Evolutionary conservation across 1,140 invertebrate genomes (phyloP), one percentile per base, ranked within the genome.

Genomic region (Calephelis nemesis): DNA sequence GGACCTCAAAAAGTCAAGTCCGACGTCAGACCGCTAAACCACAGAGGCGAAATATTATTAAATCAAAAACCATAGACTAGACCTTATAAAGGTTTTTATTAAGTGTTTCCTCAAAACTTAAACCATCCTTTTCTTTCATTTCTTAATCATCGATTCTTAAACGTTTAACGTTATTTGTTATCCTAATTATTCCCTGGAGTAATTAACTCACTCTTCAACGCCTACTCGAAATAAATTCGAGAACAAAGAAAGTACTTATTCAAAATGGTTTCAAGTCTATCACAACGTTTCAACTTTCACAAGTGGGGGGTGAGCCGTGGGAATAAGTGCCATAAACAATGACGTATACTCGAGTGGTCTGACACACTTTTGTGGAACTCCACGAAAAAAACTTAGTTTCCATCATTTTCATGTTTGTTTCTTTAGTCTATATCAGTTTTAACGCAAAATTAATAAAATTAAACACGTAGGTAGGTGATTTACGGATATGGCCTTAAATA

Each of bases 341-440:
- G 65, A 66, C 65, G 54, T 39, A 65, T 52, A 66, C 65, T 19
- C 50, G 13, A 66, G 65, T 54, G 65, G 40, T 54, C 42, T 66
- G 65, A 66, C 65, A 66, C 50, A 66, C 65, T 66, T 66, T 58
- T 15, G 13, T 54, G 65, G 30, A 60, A 60, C 30, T 60, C 30
- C 54, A 60, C 19, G 30, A 12, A 60, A 39, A 58, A 60, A 60
- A 60, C 54, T 40, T 60, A 60, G 54, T 60, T 60, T 60, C 30
- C 30, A 60, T 60, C 54, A 19, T 52, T 52, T 50, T 50, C 49
- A 50, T 50, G 49, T 13, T 15, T 13, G 7, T 65, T 52, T 30
- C 47, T 39, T 30, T 65, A 50, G 47, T 40, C 30, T 30, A 30
- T 30, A 30, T 30, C 3, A 30, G 30, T 30, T 30, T 30, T 30